Evolutionary conservation across 1,140 invertebrate genomes (phyloP), one percentile per base, ranked within the genome.

Genomic region (Drosophila pallidifrons): DNA sequence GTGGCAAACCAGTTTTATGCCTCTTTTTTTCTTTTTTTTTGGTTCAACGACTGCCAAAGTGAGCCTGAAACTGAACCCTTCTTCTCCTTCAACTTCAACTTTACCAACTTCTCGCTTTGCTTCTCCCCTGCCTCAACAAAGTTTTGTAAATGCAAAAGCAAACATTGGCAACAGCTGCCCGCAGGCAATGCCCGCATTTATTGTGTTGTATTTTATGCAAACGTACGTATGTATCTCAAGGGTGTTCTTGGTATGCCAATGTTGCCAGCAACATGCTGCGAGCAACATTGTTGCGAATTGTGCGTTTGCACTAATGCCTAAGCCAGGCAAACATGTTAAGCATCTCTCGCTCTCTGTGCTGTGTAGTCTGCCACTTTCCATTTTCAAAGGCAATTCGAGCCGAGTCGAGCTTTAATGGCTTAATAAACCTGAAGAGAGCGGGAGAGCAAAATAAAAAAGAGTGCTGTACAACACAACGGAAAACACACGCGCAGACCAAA

Each of bases 11-110:
- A 65, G 73, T 75, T 75, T 70, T 47, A 38, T 35, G 20, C 25
- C 2, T 54, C 45, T 13, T 45, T 45, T 6, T 57, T 41, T 41
- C 41, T 41, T 1, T 28, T 43, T 51, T 51, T 49, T 71, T 82
- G 68, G 81, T 82, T 83, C 81, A 83, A 80, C 77, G 81, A 83
- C 81, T 83, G 81, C 81, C 81, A 85, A 83, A 85, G 81, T 83
- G 82, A 82, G 82, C 35, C 65, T 66, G 16, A 66, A 57, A 38
- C 58, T 54, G 58, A 73, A 73, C 70, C 72, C 71, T 68, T 61
- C 57, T 20, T 32, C 54, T 38, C 30, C 43, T 66, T 16, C 25
- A 8, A 5, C 60, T 57, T 15, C 25, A 11, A 5, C 60, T 55
- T 13, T 25, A 25, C 20, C 20, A n/a, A 5, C 32, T 59, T 8